These are phyloP conservation scores for Cebus imitator DNA, from an alignment of 2,113 vertebrate genomes.

Conservation along the genomic window DNA sequence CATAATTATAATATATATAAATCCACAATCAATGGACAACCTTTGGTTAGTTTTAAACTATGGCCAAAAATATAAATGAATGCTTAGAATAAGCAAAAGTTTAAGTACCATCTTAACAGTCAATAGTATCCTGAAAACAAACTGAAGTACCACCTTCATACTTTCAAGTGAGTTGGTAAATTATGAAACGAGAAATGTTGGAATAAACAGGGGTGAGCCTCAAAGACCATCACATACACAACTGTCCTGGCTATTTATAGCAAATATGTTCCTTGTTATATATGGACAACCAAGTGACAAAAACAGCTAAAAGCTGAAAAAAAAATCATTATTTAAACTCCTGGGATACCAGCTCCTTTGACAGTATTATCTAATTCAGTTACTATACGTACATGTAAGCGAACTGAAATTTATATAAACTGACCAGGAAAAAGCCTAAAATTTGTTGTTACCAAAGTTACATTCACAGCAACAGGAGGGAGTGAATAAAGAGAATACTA, in stretches of 20 bases:
- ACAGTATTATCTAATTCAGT: not conserved
- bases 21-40: not conserved
- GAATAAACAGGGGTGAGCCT: not conserved
- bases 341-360: not conserved
- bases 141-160: not conserved
- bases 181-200: constrained; percentile 32
- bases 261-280: not conserved
- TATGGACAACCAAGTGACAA: not conserved
- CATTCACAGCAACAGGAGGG: not conserved
- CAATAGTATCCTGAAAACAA: constrained; percentile 9
- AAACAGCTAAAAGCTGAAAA: constrained; percentile 9
- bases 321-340: not conserved
- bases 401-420: not conserved
- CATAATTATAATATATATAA: not conserved
- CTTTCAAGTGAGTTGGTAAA: not conserved
- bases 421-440: not conserved
- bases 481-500: not conserved
- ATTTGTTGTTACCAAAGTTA: not conserved
- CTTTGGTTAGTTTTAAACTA: constrained; percentile 21
- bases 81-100: not conserved
- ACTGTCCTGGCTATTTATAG: not conserved
- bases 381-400: not conserved
- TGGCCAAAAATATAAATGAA: not conserved
- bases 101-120: not conserved
- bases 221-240: not conserved